Conservation (phyloP, 2,888 invertebrate genomes). For the Heteromyza rotundicornis region DNA sequence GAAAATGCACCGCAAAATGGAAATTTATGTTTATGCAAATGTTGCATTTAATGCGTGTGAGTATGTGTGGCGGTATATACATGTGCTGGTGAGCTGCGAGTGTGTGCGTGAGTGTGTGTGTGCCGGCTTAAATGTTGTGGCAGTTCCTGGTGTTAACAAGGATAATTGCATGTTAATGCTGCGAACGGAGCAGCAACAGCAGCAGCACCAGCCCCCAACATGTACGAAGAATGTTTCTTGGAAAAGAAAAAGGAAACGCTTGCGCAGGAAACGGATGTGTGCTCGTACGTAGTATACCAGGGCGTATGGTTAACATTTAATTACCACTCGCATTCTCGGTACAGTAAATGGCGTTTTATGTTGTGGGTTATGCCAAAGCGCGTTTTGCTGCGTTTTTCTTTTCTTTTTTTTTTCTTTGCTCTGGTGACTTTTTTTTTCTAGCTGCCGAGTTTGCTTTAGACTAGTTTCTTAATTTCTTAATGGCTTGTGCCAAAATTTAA, state of each 20-base stretch:
- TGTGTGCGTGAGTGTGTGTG: conserved; percentile 1
- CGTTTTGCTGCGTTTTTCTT: too few species aligned
- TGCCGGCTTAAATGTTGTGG: conserved; percentile 16
- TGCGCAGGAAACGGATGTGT: background rate
- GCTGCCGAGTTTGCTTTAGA: too few species aligned
- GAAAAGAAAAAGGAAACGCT: background rate
- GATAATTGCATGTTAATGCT: conserved; percentile 20
- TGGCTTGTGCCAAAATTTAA: too few species aligned
- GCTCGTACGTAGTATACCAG: background rate
- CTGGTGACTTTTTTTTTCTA: too few species aligned
- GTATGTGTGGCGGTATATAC: too few species aligned
- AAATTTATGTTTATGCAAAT: conserved; percentile 48
- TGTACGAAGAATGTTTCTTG: background rate
- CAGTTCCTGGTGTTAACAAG: conserved; percentile 21
- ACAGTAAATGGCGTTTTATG: too few species aligned
- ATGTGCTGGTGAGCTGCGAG: background rate
- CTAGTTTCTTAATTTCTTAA: too few species aligned
- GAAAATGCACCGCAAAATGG: conserved; percentile 51
- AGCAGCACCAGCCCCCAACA: background rate
- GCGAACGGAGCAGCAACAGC: too few species aligned
- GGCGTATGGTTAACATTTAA: conserved; percentile 1
- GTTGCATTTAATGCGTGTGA: conserved; percentile 23
- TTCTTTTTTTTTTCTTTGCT: too few species aligned
- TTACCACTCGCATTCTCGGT: too few species aligned
- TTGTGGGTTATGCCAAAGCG: too few species aligned